phyloP scores from a whole-genome alignment of 2,888 invertebrate genomes.

The Eristalinus sepulchralis region DNA sequence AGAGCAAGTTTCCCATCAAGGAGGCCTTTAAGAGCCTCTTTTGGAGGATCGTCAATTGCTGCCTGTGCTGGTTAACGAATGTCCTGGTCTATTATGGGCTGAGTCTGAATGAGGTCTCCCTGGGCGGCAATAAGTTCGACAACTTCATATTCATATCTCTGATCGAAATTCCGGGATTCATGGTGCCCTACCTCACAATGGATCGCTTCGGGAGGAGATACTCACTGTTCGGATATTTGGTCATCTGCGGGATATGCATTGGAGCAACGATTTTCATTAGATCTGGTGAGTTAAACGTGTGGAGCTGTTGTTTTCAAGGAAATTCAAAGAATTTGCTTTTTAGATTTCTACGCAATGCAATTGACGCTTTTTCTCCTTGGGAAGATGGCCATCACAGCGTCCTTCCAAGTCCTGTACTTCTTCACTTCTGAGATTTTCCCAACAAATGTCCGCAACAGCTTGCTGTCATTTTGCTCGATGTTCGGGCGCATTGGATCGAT shows the following conservation, averaged over 20 bases:
- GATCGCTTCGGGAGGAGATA: conserved; percentile 85
- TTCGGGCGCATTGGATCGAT: conserved; percentile 87
- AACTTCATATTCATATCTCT: conserved; percentile 85
- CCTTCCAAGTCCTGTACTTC: conserved; percentile 86
- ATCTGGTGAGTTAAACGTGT: conserved; percentile 72
- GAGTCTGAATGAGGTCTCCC: conserved; percentile 88
- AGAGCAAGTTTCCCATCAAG: conserved; percentile 77
- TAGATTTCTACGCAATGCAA: conserved; percentile 73
- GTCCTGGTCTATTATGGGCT: conserved; percentile 91
- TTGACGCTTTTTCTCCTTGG: conserved; percentile 83
- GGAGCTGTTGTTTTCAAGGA: too few relatives aligned
- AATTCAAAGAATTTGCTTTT: too few relatives aligned
- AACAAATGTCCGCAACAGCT: conserved; percentile 85
- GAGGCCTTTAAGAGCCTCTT: conserved; percentile 77
- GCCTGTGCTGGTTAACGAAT: conserved; percentile 91
- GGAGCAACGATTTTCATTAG: conserved; percentile 77
- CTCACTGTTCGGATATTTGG: conserved; percentile 84
- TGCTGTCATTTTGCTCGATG: conserved; percentile 86
- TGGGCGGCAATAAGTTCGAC: conserved; percentile 88
- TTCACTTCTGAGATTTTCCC: conserved; percentile 88
- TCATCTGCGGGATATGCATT: conserved; percentile 83
- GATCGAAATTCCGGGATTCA: conserved; percentile 88
- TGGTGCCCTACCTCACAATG: conserved; percentile 84
- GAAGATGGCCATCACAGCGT: conserved; percentile 85
- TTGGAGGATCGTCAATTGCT: conserved; percentile 83